phyloP scores from a whole-genome alignment of 1,140 invertebrate species.

The Drosophila bocki region DNA sequence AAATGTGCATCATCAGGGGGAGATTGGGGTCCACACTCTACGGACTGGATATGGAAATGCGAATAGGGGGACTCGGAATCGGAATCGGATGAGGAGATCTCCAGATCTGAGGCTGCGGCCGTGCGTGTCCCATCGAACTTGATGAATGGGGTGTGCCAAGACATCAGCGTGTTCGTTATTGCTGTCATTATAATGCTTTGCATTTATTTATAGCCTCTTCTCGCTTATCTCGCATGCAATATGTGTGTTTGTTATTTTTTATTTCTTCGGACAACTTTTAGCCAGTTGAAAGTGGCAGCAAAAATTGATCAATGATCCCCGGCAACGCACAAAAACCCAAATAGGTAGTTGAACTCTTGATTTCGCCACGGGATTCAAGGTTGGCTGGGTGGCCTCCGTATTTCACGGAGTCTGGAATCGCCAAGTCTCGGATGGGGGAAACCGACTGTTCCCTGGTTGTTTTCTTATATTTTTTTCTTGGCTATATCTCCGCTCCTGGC shows the following conservation, averaged over 20 bases:
- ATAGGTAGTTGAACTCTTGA: slow-evolving; percentile 68
- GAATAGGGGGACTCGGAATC: slow-evolving; percentile 1
- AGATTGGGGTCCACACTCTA: slow-evolving; percentile 3
- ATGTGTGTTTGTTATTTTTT: slow-evolving; percentile 21
- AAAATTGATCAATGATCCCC: slow-evolving; percentile 44
- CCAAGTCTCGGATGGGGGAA: background rate
- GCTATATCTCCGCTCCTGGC: slow-evolving; percentile 41
- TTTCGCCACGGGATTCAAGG: slow-evolving; percentile 57
- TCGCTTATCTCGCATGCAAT: slow-evolving; percentile 43
- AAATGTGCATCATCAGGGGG: slow-evolving; percentile 52
- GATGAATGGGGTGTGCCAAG: slow-evolving; percentile 80
- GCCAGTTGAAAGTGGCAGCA: slow-evolving; percentile 28
- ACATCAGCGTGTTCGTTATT: slow-evolving; percentile 77
- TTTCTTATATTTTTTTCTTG: background rate
- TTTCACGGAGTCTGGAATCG: slow-evolving; percentile 52
- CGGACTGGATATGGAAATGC: background rate
- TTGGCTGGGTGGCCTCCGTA: slow-evolving; percentile 36
- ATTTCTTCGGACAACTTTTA: slow-evolving; percentile 37
- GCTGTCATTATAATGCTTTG: slow-evolving; percentile 79
- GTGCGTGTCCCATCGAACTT: slow-evolving; percentile 67
- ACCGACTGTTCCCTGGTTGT: background rate
- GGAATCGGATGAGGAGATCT: slow-evolving; percentile 7
- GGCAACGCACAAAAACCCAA: slow-evolving; percentile 31
- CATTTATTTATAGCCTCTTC: slow-evolving; percentile 71
- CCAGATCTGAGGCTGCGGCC: slow-evolving; percentile 27